phyloP scores from a whole-genome alignment of 2,888 invertebrate species.

The Platycheirus albimanus region DNA sequence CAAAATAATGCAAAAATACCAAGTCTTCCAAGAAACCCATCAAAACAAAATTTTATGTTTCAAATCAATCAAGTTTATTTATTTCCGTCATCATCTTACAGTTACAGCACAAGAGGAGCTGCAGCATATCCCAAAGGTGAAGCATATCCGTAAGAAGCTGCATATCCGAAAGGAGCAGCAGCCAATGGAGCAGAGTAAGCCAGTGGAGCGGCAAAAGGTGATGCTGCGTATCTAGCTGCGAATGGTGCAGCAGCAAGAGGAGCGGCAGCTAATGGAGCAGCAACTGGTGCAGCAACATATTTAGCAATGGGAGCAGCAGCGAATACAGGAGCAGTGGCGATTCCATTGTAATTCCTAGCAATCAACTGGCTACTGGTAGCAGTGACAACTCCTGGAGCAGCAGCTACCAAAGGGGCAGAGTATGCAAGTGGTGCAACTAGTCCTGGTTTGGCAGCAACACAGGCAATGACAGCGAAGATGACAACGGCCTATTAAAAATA shows the following conservation, averaged over 20 bases:
- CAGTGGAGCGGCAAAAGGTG: slow-evolving; percentile 17
- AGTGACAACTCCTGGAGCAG: slow-evolving; percentile 75
- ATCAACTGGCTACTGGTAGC: slow-evolving; percentile 79
- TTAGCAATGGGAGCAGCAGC: slow-evolving; percentile 81
- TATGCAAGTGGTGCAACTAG: slow-evolving; percentile 75
- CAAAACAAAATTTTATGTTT: background rate
- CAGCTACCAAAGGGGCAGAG: slow-evolving; percentile 58
- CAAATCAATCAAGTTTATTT: slow-evolving; percentile 28
- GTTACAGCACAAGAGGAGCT: slow-evolving; percentile 37
- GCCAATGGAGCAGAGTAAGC: background rate
- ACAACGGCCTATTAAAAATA: slow-evolving; percentile 51
- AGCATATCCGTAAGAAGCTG: slow-evolving; percentile 23
- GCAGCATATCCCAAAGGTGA: slow-evolving; percentile 11
- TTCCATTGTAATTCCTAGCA: slow-evolving; percentile 63
- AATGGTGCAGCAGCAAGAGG: slow-evolving; percentile 21
- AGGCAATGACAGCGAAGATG: slow-evolving; percentile 63
- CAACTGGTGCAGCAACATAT: slow-evolving; percentile 16
- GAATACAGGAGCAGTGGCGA: slow-evolving; percentile 82
- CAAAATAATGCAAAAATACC: no score
- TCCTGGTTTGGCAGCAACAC: slow-evolving; percentile 67
- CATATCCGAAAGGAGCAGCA: slow-evolving; percentile 38
- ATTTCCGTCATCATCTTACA: slow-evolving; percentile 17
- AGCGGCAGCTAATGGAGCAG: slow-evolving; percentile 1
- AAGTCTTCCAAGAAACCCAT: no score
- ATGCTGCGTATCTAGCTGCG: slow-evolving; percentile 2